Evolutionary conservation across 2,113 vertebrate genomes (phyloP).

Genomic region (Propithecus coquereli): DNA sequence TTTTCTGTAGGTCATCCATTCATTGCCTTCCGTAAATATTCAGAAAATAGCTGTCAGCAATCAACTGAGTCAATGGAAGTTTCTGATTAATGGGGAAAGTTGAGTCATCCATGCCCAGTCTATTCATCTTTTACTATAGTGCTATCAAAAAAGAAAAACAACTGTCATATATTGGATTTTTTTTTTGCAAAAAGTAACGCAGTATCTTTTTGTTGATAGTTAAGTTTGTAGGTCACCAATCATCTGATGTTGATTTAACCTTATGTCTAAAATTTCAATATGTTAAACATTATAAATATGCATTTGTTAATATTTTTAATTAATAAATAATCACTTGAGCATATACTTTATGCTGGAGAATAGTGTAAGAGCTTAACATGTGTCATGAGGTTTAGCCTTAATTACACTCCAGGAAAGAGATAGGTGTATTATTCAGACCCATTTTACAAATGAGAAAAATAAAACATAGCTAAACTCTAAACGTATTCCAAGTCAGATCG

Average conservation of each 20-base stretch:
- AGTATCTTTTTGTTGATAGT: not conserved
- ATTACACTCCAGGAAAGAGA: not conserved
- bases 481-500: not conserved
- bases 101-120: not conserved
- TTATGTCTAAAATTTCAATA: not conserved
- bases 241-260: not conserved
- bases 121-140: not conserved
- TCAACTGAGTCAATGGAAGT: slow-evolving; percentile 20
- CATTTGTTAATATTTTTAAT: not conserved
- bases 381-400: not conserved
- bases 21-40: slow-evolving; percentile 31
- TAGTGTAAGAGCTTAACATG: not conserved
- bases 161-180: not conserved
- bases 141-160: not conserved
- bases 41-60: slow-evolving; percentile 33
- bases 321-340: not conserved
- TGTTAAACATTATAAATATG: not conserved
- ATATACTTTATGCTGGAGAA: not conserved
- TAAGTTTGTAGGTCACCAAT: not conserved
- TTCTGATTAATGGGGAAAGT: slow-evolving; percentile 19
- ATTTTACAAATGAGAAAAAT: not conserved
- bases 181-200: not conserved
- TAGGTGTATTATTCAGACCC: not conserved
- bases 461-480: not conserved
- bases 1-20: slow-evolving; percentile 48